Evolutionary conservation across 2,797 vertebrate genomes (phyloP).

Genomic region (Lindbergichthys nudifrons): DNA sequence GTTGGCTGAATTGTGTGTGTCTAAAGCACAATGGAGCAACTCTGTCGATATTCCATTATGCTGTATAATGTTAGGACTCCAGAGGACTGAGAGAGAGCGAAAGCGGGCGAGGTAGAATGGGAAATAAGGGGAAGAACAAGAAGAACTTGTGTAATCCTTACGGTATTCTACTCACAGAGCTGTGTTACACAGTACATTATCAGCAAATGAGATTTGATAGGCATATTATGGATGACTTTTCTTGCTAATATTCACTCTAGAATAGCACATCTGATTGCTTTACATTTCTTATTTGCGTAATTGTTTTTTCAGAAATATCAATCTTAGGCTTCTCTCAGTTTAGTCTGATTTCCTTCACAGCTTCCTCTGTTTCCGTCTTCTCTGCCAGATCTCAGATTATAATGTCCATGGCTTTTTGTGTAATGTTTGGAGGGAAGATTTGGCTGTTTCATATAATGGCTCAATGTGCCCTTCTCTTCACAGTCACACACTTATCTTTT

Average conservation of each 20-base stretch:
- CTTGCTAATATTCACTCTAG: conserved; percentile 57
- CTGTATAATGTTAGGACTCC: conserved; percentile 67
- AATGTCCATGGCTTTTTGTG: conserved; percentile 29
- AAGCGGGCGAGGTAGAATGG: conserved; percentile 39
- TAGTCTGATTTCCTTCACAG: conserved; percentile 1
- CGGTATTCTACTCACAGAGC: conserved; percentile 52
- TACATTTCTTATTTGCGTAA: conserved; percentile 49
- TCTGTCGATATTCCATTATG: conserved; percentile 77
- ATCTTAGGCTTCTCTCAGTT: conserved; percentile 15
- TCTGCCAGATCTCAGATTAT: conserved; percentile 37
- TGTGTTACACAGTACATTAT: conserved; percentile 52
- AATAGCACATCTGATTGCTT: conserved; percentile 57
- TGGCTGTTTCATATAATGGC: conserved; percentile 31
- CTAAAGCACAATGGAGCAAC: conserved; percentile 67
- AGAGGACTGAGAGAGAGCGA: conserved; percentile 53
- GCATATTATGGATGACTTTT: conserved; percentile 62
- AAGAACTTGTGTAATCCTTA: conserved; percentile 63
- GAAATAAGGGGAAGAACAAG: conserved; percentile 56
- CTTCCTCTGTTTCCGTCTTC: conserved; percentile 37
- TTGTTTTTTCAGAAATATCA: conserved; percentile 51
- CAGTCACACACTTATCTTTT: conserved; percentile 26
- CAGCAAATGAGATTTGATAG: conserved; percentile 72
- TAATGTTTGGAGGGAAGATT: conserved; percentile 44
- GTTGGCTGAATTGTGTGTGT: conserved; percentile 53
- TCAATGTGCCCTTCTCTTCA: neutral